Base-by-base conservation (phyloP, 1,140 invertebrate genomes). In the Plutomurus gul region DNA sequence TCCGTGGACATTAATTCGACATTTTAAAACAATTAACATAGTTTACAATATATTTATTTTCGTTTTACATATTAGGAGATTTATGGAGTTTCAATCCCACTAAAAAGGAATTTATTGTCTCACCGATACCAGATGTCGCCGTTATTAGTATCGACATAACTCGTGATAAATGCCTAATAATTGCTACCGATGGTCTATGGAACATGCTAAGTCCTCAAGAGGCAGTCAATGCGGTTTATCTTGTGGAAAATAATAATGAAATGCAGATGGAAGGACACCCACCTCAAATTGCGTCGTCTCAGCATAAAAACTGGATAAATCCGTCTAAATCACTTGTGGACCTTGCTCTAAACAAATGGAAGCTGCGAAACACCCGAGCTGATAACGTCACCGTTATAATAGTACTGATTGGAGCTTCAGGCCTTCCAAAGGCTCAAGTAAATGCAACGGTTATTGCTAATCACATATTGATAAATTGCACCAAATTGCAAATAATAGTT, bases 381-480 rank as follows among this genome's bases (percentile, higher is more conserved):
- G 96, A 99, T 87, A 99, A 99, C 86, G 97, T 95, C 3, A 96
- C 94, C 74, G 96, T 96, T 49, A 93, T 98, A 6, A 97, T 96
- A 39, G 88, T 98, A 22, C 93, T 97, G 90, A 88, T 98, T 70
- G 95, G 97, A 87, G 95, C 95, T 77, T 93, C 95, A 6, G 94
- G 94, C 4, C 92, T 93, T n/a, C 92, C 93, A 18, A 87, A 90
- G 75, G 89, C 89, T 10, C 89, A 92, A 84, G 91, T 92, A 85
- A 77, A n/a, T n/a, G n/a, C n/a, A n/a, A n/a, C n/a, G n/a, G n/a
- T n/a, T n/a, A n/a, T n/a, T n/a, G n/a, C n/a, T n/a, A 6, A 49
- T 37, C 16, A 72, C 13, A n/a, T 18, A 13, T 43, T 46, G 20
- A 18, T 36, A 46, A 1, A 37, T 27, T 3, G 33, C 40, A 2